A percentile compares a stretch with the other conserved stretches of the same genome.
These are phyloP conservation scores for Lucifuga dentata DNA, from an alignment of 2,113 vertebrate genomes.

Conservation along the genomic window DNA sequence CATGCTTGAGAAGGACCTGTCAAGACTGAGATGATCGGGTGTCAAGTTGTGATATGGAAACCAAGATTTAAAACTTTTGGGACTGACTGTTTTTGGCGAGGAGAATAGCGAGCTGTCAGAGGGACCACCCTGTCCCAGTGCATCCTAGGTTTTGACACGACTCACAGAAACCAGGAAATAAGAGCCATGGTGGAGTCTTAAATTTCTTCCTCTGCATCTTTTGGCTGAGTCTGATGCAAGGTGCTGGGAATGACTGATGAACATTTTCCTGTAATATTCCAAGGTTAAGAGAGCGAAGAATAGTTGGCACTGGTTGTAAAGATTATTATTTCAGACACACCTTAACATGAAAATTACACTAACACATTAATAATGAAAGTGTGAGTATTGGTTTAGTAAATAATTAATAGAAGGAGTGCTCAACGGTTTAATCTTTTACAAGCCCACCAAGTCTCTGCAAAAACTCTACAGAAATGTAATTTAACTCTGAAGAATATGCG, in stretches of 20 bases:
- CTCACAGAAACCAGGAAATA: constrained; percentile 56
- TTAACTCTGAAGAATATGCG: constrained; percentile 47
- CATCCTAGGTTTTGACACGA: constrained; percentile 57
- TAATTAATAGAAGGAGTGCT: constrained; percentile 31
- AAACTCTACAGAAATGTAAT: constrained; percentile 47
- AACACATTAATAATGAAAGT: too few species aligned
- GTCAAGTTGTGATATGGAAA: constrained; percentile 49
- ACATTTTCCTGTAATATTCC: constrained; percentile 46
- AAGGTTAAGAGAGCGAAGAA: constrained; percentile 45
- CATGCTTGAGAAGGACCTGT: constrained; percentile 11
- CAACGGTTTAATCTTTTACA: constrained; percentile 40
- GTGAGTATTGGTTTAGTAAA: constrained; percentile 9
- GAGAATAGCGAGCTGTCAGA: constrained; percentile 57
- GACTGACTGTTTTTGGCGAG: constrained; percentile 36
- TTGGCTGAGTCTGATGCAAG: constrained; percentile 29
- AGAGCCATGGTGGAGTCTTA: constrained; percentile 55
- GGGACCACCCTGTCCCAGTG: constrained; percentile 61
- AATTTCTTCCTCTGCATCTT: constrained; percentile 48
- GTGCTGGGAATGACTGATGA: constrained; percentile 72
- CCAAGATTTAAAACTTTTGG: constrained; percentile 31
- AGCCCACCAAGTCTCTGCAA: constrained; percentile 45
- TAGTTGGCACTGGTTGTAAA: constrained; percentile 48
- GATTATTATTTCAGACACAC: constrained; percentile 48
- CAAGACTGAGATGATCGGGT: constrained; percentile 18
- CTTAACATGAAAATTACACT: neutral